Base-by-base conservation (phyloP, 2,113 vertebrate species). In the Charina bottae region DNA sequence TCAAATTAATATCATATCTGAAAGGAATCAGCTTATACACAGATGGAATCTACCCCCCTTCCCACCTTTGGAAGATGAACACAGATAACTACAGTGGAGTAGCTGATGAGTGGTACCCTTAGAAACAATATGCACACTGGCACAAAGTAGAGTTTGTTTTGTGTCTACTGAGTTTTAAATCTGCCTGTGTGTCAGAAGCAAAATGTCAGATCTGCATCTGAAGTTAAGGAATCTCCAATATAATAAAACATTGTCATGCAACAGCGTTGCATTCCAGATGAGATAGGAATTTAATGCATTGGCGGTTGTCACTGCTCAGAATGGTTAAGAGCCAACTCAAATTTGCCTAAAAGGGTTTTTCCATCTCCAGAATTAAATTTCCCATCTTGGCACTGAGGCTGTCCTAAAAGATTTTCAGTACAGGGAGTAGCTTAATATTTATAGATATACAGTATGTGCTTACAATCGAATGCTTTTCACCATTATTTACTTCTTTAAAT, bases 1-100 rank as follows among this genome's bases (percentile, higher is more conserved):
- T 97, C 96, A 97, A 96, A 97, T 97, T 97, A 97, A 97, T 97
- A 97, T 96, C 96, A 96, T 96, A 96, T 97, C 96, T 96, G 97
- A 96, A 97, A 96, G 96, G 96, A 97, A 97, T 94, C 95, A 93
- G 96, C 95, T 97, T 96, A 94, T 92, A 96, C 92, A 93, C 93
- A 94, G 95, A 97, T 96, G 96, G 96, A 96, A 95, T 93, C 93
- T 94, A 93, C 95, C 94, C 96, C 93, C 95, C 93, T 37, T 12
- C 21, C 28, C 84, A 88, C 94, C 72, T 87, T 90, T 93, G 96
- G 94, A 96, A 95, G 96, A 94, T 37, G 92, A 97, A 91, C 60
- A 9, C 94, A 95, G 92, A 95, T 94, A 95, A 96, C 94, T 93
- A 95, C 92, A 95, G 95, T 94, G 94, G 96, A 97, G 95, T 95